Conservation (phyloP, 2,888 invertebrate genomes). For the Drosophila affinis region DNA sequence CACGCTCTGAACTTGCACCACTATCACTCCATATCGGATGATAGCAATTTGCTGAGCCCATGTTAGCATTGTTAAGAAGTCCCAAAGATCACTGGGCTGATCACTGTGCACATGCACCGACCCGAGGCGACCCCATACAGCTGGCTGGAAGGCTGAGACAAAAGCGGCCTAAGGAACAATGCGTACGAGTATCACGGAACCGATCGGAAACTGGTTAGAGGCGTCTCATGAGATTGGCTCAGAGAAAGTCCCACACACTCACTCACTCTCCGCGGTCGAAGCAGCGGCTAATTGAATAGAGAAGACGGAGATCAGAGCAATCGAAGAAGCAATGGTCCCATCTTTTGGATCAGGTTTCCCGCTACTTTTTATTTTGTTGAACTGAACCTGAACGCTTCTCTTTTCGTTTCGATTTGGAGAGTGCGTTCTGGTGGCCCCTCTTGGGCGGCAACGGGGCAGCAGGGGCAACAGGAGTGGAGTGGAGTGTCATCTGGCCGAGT, state of each 20-base stretch:
- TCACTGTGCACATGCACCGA: too few relatives aligned
- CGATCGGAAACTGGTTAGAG: slow-evolving; percentile 47
- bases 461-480: slow-evolving; percentile 12
- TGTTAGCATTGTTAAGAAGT: too few relatives aligned
- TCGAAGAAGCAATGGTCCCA: slow-evolving; percentile 54
- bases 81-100: too few relatives aligned
- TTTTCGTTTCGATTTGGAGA: background rate
- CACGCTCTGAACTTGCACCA: too few relatives aligned
- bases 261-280: background rate
- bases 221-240: background rate
- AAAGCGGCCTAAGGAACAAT: background rate
- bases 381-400: background rate
- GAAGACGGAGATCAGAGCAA: slow-evolving; percentile 39
- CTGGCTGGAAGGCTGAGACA: too few relatives aligned
- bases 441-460: slow-evolving; percentile 7
- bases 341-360: slow-evolving; percentile 5
- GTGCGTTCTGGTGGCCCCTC: slow-evolving; percentile 29
- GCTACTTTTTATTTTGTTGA: background rate
- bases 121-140: too few relatives aligned
- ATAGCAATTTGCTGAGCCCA: too few relatives aligned
- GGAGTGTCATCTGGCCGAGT: slow-evolving; percentile 36
- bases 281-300: slow-evolving; percentile 59
- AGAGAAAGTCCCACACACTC: slow-evolving; percentile 51
- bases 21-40: too few relatives aligned
- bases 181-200: slow-evolving; percentile 5